These are phyloP conservation scores for Ceuthmochares aereus DNA, from an alignment of 2,113 vertebrate species.

Conservation along the genomic window DNA sequence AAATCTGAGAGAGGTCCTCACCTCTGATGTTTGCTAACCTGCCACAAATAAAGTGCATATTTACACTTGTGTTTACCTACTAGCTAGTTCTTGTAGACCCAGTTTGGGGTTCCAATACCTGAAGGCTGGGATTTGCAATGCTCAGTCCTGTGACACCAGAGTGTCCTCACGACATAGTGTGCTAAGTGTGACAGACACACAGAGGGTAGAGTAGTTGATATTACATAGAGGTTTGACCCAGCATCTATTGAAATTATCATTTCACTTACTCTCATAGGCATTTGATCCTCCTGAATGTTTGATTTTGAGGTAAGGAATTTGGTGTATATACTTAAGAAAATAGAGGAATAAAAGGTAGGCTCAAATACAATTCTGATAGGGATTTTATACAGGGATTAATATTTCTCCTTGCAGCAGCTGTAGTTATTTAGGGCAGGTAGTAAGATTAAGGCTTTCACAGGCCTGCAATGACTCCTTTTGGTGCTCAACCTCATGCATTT, in stretches of 20 bases:
- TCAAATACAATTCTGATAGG: background rate
- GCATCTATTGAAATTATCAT: background rate
- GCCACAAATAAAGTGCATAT: background rate
- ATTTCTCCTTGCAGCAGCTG: background rate
- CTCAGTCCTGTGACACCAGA: background rate
- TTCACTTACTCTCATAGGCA: background rate
- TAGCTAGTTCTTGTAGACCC: background rate
- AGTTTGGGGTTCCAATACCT: background rate
- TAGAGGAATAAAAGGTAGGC: background rate
- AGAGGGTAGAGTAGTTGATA: background rate
- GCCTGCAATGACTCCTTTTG: background rate
- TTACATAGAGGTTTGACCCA: background rate
- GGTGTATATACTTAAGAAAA: background rate
- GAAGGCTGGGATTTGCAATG: background rate
- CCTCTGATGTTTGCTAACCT: background rate
- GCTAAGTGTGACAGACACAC: background rate
- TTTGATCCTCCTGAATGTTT: background rate
- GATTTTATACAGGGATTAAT: background rate
- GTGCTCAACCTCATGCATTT: background rate
- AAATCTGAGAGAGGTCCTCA: background rate
- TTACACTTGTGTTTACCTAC: background rate
- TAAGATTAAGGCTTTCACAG: background rate
- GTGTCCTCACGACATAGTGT: rapidly evolving
- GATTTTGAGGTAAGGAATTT: background rate
- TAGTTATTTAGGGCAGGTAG: background rate